These are phyloP conservation scores for Thermophis baileyi DNA, from an alignment of 2,113 vertebrate genomes.

Conservation along the genomic window DNA sequence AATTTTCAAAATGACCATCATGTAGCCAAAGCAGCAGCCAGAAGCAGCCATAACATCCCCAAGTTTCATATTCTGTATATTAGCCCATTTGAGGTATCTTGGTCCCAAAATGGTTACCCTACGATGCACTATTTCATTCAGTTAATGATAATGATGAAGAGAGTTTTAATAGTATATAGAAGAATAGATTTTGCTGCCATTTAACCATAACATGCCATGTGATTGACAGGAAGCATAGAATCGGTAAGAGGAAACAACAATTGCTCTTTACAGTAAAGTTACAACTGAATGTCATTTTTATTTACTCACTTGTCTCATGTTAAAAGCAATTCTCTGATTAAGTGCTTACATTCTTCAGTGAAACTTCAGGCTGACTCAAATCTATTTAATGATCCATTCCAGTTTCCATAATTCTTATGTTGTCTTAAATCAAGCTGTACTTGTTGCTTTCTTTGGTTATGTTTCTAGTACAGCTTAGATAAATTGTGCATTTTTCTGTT, in stretches of 20 bases:
- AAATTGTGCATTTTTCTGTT: background rate
- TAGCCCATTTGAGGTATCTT: background rate
- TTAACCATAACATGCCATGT: background rate
- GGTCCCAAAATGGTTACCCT: background rate
- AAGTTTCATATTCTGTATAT: background rate
- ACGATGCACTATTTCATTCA: background rate
- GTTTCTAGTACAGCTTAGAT: background rate
- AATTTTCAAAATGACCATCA: background rate
- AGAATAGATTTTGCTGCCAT: background rate
- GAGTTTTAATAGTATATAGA: background rate
- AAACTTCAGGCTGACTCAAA: background rate
- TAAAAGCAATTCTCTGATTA: background rate
- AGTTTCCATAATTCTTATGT: background rate
- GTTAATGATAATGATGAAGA: background rate
- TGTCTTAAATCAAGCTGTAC: background rate
- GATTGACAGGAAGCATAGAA: background rate
- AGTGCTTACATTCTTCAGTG: slow-evolving; percentile 2
- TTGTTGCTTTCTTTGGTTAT: background rate
- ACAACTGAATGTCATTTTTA: slow-evolving; percentile 12
- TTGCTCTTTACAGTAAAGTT: background rate
- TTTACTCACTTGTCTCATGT: background rate
- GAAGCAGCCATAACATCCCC: background rate
- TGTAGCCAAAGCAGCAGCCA: background rate
- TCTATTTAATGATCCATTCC: background rate
- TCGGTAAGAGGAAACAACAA: background rate